Base-by-base conservation (phyloP, 2,888 invertebrate species). In the Diaprepes abbreviatus region DNA sequence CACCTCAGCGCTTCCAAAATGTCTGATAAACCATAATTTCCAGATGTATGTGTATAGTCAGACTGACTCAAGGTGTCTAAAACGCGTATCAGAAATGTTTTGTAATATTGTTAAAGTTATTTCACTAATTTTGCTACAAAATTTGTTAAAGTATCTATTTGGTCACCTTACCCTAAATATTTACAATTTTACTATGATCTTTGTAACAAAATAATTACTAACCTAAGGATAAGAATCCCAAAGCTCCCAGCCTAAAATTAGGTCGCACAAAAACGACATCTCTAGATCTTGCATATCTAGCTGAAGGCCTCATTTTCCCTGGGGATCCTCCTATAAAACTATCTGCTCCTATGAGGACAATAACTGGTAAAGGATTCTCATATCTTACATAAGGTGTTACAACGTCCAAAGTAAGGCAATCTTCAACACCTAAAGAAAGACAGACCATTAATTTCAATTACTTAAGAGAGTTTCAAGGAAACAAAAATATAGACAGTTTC, bases 181-280 rank as follows among this genome's bases (percentile, higher is more conserved):
- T n/a, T n/a, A n/a, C n/a, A n/a, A n/a, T n/a, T n/a, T n/a, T n/a
- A n/a, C n/a, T n/a, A n/a, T n/a, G n/a, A n/a, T n/a, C n/a, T n/a
- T n/a, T n/a, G n/a, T n/a, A n/a, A n/a, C n/a, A n/a, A n/a, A 7
- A n/a, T 6, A 16, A 14, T 14, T 38, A 36, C 40, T 65, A 48
- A 70, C 70, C 66, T 3, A 91, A 85, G 0, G 96, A 91, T 54
- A 96, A 85, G 81, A 96, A 96, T 2, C 97, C 97, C 64, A 84
- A 72, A 4, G 78, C 81, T 0, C 84, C 84, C 40, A 84, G 67
- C 77, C 96, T 89, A 84, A 95, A 95, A 80, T 95, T 95, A 3
- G 96, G 94, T 71, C 93, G 88, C 1, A 96, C 95, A 80, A 94
- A 93, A 5, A 96, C 91, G 1, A 94, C 91, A 80, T 95, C 93